Base-by-base conservation (phyloP, 2,888 invertebrate genomes). In the Cinara cedri region DNA sequence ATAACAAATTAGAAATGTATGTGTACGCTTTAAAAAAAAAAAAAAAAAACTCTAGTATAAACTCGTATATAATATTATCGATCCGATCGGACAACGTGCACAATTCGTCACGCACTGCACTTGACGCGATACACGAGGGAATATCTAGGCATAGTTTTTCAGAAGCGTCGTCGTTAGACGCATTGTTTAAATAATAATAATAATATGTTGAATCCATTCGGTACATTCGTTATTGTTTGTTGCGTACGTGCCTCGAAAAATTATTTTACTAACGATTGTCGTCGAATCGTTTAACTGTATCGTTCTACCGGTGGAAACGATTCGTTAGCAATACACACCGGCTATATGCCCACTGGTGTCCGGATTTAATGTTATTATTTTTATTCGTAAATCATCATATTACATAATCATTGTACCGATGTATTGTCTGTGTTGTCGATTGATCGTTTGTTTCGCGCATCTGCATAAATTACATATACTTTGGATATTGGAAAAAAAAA, bases 151-250 rank as follows among this genome's bases (percentile, higher is more conserved):
- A 34, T 34, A 34, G 34, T 4, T 14, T 46, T 60, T 26, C 14
- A 60, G 49, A 14, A 54, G 51, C n/a, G n/a, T 63, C 42, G 24
- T 54, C 13, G 0, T 34, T 6, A 3, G 16, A 63, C 19, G 21
- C 51, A 51, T 74, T 72, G 63, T 63, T 62, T 51, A 60, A 26
- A 16, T 42, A n/a, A 34, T 34, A 34, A 34, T 34, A 34, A 34
- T 34, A 6, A 34, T 34, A 34, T 34, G 6, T 34, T 34, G 34
- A 6, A 34, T 6, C 34, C 34, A 6, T 34, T 34, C n/a, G 34
- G 3, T 6, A 34, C 34, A 34, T 34, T 4, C 34, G 6, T 4
- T 34, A 34, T 34, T 34, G n/a, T n/a, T n/a, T n/a, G n/a, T n/a
- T n/a, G n/a, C n/a, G n/a, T 34, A 34, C 34, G 34, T 6, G 34